Evolutionary conservation across 1,140 invertebrate species (phyloP), one percentile per base, ranked within the genome.

Genomic region (Mya arenaria): DNA sequence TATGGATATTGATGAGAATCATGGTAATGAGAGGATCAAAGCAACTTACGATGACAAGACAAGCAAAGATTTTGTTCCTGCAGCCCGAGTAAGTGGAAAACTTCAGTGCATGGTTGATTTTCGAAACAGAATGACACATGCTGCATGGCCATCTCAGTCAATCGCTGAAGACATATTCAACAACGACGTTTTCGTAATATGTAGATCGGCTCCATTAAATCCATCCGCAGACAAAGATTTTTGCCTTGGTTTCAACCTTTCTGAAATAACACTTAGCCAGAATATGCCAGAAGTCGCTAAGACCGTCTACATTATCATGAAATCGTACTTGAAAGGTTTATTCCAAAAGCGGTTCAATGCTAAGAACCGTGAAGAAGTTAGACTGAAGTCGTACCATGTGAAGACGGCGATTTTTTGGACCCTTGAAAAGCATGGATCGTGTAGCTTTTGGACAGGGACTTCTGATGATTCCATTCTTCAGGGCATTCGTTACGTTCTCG

Each of bases 371-470:
- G n/a, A n/a, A n/a, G n/a, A n/a, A n/a, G n/a, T n/a, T n/a, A n/a
- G n/a, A n/a, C 30, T 62, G 25, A 48, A 62, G 37, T 30, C 41
- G 17, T 75, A 75, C 56, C 63, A 75, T 23, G 25, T 75, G 0
- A 75, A 75, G 25, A 75, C 58, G 4, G 25, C 39, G 23, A 39
- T 75, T n/a, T 75, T 75, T 60, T 75, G 73, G 73, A 58, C 48
- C 19, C 25, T 17, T 52, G 48, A 52, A 52, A 52, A 3, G 25
- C 25, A 52, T 52, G 48, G 2, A 17, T 3, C 1, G 17, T 4
- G 25, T 1, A 17, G 4, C 19, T 52, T 17, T 23, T 52, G 48
- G 48, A 10, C 19, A 4, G 48, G 25, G 25, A 2, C 2, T n/a
- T 52, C 48, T n/a, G 48, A 52, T 17, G 4, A 2, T 4, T n/a